These are phyloP conservation scores for Myiotriccus ornatus DNA, from an alignment of 2,797 vertebrate species.

Conservation along the genomic window DNA sequence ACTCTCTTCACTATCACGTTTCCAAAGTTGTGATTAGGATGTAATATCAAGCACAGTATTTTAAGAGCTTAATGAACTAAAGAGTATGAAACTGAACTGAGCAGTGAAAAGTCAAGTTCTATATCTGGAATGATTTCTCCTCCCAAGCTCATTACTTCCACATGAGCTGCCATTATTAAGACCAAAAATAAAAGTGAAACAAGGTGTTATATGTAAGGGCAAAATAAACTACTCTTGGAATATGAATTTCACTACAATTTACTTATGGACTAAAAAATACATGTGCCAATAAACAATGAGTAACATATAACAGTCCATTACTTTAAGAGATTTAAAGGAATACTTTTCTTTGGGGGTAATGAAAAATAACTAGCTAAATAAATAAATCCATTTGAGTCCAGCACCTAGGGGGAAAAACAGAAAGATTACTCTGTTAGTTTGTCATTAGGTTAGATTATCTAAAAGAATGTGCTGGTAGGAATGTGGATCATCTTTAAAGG, in stretches of 20 bases:
- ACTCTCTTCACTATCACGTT: neutral
- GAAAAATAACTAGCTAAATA: neutral
- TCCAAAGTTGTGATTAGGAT: neutral
- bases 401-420: neutral
- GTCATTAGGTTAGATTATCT: neutral
- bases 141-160: neutral
- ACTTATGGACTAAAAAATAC: neutral
- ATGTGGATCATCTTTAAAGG: neutral
- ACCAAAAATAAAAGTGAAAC: neutral
- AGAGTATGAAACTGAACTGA: neutral
- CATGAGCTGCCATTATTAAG: neutral
- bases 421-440: neutral
- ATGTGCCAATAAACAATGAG: neutral
- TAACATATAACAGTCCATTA: neutral
- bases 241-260: neutral
- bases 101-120: neutral
- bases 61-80: neutral
- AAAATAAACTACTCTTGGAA: neutral
- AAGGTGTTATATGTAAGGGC: rapidly evolving
- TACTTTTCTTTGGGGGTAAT: neutral
- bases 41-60: neutral
- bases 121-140: neutral
- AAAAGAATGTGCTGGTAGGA: neutral
- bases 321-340: neutral
- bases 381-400: neutral